Percentiles rank a stretch among this genome's conserved stretches.
Conservation (phyloP, 2,888 invertebrate species). For the Zygothrica quintamaculata region DNA sequence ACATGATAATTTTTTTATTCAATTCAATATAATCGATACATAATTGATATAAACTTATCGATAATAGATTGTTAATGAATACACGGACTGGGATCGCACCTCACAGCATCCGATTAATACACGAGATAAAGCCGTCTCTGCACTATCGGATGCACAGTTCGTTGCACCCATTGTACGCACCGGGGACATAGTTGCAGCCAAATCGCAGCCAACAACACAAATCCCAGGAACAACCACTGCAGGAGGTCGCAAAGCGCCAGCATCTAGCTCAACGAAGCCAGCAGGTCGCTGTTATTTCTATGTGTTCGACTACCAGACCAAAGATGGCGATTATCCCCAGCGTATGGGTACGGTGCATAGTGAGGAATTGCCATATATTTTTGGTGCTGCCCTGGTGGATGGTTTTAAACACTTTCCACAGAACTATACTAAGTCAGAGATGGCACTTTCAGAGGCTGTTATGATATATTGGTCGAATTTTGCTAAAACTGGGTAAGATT, state of each 20-base stretch:
- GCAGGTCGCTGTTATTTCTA: conserved; percentile 94
- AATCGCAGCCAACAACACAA: conserved; percentile 84
- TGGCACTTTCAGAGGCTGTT: conserved; percentile 93
- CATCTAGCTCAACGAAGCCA: conserved; percentile 71
- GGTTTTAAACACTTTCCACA: conserved; percentile 92
- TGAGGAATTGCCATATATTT: conserved; percentile 95
- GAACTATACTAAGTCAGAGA: conserved; percentile 95
- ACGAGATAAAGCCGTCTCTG: conserved; percentile 94
- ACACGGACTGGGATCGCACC: conserved; percentile 98
- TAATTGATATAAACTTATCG: too few species aligned
- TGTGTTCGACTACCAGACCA: conserved; percentile 96
- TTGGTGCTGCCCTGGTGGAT: conserved; percentile 95
- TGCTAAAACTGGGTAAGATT: conserved; percentile 92
- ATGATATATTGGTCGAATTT: conserved; percentile 96
- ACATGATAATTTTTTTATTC: too few species aligned
- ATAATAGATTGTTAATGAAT: conserved; percentile 91
- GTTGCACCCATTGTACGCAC: conserved; percentile 95
- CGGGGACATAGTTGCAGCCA: conserved; percentile 91
- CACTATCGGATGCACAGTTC: conserved; percentile 96
- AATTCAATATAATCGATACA: too few species aligned
- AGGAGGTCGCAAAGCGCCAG: conserved; percentile 74
- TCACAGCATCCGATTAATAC: conserved; percentile 95
- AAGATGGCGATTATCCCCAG: conserved; percentile 95
- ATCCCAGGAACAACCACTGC: conserved; percentile 46
- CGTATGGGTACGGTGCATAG: conserved; percentile 96